Base-by-base conservation (phyloP, 1,140 invertebrate genomes). In the Diprion similis region DNA sequence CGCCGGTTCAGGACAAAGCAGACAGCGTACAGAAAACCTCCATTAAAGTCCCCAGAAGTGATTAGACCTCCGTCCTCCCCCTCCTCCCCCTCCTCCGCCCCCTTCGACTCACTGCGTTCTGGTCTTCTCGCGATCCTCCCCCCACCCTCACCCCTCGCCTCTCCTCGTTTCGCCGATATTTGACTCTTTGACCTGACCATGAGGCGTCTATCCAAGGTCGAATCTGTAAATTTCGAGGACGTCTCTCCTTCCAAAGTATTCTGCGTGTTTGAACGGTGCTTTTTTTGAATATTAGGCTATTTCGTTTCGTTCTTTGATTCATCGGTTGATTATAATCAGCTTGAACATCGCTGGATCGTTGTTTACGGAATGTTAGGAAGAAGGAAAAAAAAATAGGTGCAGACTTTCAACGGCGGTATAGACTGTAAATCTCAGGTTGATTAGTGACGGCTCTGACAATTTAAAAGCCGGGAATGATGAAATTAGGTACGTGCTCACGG, bases 1-100 rank as follows among this genome's bases (percentile, higher is more conserved):
- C 51, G 51, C n/a, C 51, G 87, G 86, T 87, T 83, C 82, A 87
- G 85, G 85, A 86, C 85, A 84, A 85, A 87, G 84, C 86, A 87
- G 86, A 87, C 86, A 83, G 82, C 79, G 84, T 87, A 88, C 87
- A 88, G 87, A 87, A 88, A 87, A 88, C 83, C 86, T 87, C 87
- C 87, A 88, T 87, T 88, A 88, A 87, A 87, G 85, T 88, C 86
- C 83, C 84, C 84, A 85, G 83, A 88, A 88, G 86, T 87, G 86
- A 88, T 88, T 88, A 88, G 86, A 64, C 76, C 71, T 75, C 77
- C 71, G 13, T 65, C 74, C 71, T 75, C 0, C 11, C 71, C 78
- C 78, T 65, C 74, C 71, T 75, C 0, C 11, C 71, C 78, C 78
- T 73, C 70, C 80, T 69, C 74, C 75, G 74, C 76, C 76, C 71